Evolutionary conservation across 2,797 vertebrate species (phyloP).

Genomic region (Pangasius mekongensis): DNA sequence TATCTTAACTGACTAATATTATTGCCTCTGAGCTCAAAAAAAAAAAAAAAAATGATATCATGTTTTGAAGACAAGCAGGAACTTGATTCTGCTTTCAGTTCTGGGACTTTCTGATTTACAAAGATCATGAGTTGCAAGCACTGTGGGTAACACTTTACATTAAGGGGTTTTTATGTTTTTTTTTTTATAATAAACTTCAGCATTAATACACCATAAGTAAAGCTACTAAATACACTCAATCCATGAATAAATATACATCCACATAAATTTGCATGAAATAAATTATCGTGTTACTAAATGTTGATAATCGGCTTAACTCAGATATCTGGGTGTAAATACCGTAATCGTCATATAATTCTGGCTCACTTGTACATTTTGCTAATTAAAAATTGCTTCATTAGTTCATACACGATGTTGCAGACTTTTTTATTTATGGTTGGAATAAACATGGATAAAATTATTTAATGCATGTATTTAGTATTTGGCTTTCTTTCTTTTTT

Average conservation of each 20-base stretch:
- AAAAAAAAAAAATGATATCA: background rate
- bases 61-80: slow-evolving; percentile 1
- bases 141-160: background rate
- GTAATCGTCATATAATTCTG: background rate
- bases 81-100: slow-evolving; percentile 38
- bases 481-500: background rate
- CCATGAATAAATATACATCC: background rate
- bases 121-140: background rate
- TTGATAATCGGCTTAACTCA: background rate
- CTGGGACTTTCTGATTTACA: slow-evolving; percentile 2
- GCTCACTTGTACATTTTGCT: background rate
- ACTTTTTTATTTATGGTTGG: too few relatives aligned
- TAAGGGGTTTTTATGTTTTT: background rate
- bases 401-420: background rate
- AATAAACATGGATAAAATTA: background rate
- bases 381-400: background rate
- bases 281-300: background rate
- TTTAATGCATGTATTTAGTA: background rate
- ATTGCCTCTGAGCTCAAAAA: background rate
- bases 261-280: background rate
- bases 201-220: background rate
- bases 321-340: background rate
- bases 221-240: too few relatives aligned
- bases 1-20: background rate
- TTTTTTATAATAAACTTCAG: too few relatives aligned